These are phyloP conservation scores for Lampris incognitus DNA, from an alignment of 2,113 vertebrate genomes.

Conservation along the genomic window DNA sequence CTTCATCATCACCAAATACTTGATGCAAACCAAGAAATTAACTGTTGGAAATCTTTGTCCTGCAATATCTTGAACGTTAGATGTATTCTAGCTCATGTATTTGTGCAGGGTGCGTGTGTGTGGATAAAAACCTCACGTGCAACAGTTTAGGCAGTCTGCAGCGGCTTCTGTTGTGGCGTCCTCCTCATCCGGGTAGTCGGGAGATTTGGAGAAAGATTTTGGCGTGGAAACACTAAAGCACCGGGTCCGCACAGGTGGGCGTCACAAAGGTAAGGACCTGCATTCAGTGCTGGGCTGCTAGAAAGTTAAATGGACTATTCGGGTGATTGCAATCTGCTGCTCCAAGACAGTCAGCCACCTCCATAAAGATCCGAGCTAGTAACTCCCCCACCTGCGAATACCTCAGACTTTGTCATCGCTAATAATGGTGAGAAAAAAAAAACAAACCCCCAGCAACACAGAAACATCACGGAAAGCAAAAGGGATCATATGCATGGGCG, in stretches of 20 bases:
- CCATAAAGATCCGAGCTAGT: conserved; percentile 74
- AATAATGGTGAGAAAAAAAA: conserved; percentile 63
- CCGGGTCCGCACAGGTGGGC: conserved; percentile 50
- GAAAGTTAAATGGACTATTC: conserved; percentile 75
- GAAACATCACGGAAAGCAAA: conserved; percentile 70
- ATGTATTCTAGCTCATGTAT: too few relatives aligned
- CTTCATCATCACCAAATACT: too few relatives aligned
- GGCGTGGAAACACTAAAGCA: neutral
- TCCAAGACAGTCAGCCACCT: conserved; percentile 73
- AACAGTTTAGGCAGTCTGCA: too few relatives aligned
- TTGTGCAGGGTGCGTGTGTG: conserved; percentile 2
- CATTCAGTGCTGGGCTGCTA: conserved; percentile 35
- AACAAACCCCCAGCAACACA: neutral
- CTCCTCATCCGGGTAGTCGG: neutral
- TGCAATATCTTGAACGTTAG: too few relatives aligned
- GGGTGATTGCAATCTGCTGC: conserved; percentile 69
- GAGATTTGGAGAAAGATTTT: conserved; percentile 14
- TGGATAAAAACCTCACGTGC: too few relatives aligned
- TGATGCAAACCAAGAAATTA: too few relatives aligned
- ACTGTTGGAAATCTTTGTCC: too few relatives aligned
- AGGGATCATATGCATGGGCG: conserved; percentile 79
- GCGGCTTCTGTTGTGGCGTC: neutral
- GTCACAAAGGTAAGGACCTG: conserved; percentile 51
- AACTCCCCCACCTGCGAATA: conserved; percentile 72
- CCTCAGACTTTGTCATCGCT: conserved; percentile 68